A percentile compares a stretch with the other conserved stretches of the same genome.
phyloP scores from a whole-genome alignment of 2,797 vertebrate species.

The Masticophis lateralis region DNA sequence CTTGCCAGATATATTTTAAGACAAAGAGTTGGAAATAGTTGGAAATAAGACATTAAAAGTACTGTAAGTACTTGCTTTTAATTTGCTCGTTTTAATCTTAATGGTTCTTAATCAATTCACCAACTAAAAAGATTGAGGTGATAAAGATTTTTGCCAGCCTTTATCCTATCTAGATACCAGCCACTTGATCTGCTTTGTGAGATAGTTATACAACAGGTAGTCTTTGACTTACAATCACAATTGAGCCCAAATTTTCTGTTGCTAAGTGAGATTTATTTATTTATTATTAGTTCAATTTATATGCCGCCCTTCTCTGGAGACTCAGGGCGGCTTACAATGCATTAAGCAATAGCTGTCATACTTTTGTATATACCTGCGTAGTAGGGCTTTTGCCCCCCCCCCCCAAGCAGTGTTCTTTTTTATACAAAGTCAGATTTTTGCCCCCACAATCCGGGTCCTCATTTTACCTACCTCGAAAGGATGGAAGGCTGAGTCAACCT shows the following conservation, averaged over 20 bases:
- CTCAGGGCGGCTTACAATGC: no score
- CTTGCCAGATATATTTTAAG: background rate
- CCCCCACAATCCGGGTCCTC: no score
- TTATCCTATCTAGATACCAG: background rate
- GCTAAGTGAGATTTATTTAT: background rate
- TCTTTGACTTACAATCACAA: background rate
- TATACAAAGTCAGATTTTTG: no score
- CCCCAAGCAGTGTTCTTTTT: no score
- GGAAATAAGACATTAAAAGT: background rate
- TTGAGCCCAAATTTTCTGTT: background rate
- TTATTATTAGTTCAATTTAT: no score
- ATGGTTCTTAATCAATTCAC: conserved; percentile 18
- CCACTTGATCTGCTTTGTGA: conserved; percentile 10
- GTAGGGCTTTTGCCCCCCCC: no score
- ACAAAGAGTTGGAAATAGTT: background rate
- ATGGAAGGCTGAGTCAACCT: no score
- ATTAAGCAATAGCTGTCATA: no score
- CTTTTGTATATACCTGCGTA: no score
- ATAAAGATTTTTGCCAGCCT: background rate
- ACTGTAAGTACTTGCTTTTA: background rate
- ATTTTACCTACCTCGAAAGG: no score
- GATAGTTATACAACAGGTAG: background rate
- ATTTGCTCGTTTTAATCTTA: background rate
- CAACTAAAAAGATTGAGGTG: background rate
- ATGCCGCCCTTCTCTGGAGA: no score